A percentile compares a stretch with the other conserved stretches of the same genome.
These are phyloP conservation scores for Diadema setosum DNA, from an alignment of 35 echinoderm and acorn worm genomes.

Conservation along the genomic window DNA sequence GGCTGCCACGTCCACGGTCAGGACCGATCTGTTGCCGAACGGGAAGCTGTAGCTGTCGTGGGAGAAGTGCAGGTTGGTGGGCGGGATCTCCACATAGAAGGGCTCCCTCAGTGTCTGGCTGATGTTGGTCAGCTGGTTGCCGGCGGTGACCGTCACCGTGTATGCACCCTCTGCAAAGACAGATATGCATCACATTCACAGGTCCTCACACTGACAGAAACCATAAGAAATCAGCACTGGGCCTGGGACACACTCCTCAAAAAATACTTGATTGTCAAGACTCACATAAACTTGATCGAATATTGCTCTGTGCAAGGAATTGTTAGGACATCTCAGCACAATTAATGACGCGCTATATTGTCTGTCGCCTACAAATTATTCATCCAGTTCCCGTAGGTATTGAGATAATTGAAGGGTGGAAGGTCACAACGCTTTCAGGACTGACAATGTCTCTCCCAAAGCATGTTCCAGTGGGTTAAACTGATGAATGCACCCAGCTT, in stretches of 20 bases:
- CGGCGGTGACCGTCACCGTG: slow-evolving; percentile 50
- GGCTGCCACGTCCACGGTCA: slow-evolving; percentile 16
- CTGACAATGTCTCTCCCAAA: too few species aligned
- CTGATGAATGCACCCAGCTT: too few species aligned
- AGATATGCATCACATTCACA: not conserved
- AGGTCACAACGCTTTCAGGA: too few species aligned
- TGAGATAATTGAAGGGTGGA: too few species aligned
- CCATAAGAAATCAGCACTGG: not conserved
- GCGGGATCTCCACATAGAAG: slow-evolving; percentile 79
- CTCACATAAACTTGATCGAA: too few species aligned
- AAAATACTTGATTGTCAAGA: not conserved
- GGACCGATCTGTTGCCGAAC: slow-evolving; percentile 48
- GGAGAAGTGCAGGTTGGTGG: slow-evolving; percentile 21
- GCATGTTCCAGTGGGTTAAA: too few species aligned
- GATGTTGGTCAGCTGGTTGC: slow-evolving; percentile 59
- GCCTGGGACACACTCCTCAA: not conserved
- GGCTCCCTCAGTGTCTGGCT: not conserved
- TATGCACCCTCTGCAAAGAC: slow-evolving; percentile 75
- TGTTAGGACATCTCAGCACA: too few species aligned
- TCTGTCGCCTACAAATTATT: too few species aligned
- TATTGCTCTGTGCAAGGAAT: too few species aligned
- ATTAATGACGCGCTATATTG: too few species aligned
- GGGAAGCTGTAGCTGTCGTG: not conserved
- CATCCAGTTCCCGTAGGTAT: too few species aligned
- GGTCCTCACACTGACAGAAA: too few species aligned